These are phyloP conservation scores for Naso thynnoides DNA, from an alignment of 2,797 vertebrate genomes.

Conservation along the genomic window DNA sequence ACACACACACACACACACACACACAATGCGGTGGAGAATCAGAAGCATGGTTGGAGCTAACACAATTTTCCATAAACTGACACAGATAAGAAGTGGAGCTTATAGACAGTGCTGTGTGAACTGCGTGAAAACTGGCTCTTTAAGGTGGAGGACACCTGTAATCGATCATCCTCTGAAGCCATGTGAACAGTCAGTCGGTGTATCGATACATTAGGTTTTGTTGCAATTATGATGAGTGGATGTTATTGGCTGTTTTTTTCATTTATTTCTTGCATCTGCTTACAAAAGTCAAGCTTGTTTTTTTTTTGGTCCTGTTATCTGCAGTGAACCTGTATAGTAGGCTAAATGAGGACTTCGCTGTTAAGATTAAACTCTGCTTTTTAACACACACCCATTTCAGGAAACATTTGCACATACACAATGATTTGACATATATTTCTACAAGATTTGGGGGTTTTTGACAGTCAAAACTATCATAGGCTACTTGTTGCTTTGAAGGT, in stretches of 20 bases:
- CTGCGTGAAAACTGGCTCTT: constrained; percentile 11
- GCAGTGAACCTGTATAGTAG: not conserved
- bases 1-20: not conserved
- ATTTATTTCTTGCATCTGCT: not conserved
- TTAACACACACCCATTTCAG: not conserved
- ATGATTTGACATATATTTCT: not conserved
- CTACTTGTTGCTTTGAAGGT: too few relatives aligned
- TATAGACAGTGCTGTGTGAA: not conserved
- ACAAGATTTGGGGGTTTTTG: too few relatives aligned
- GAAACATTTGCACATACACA: not conserved
- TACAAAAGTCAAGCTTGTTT: not conserved
- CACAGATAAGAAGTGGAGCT: not conserved
- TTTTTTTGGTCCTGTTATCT: not conserved
- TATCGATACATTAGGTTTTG: not conserved
- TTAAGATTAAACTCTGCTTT: not conserved
- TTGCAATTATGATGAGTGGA: not conserved
- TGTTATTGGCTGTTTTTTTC: not conserved
- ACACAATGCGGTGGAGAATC: constrained; percentile 2
- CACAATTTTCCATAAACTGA: not conserved
- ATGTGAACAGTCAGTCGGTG: not conserved
- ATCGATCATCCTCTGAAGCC: constrained; percentile 6
- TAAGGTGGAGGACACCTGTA: not conserved
- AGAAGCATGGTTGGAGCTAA: not conserved
- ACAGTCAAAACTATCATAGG: too few relatives aligned
- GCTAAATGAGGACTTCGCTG: not conserved